Base-by-base conservation (phyloP, 2,113 vertebrate species). In the Ciconia maguari region DNA sequence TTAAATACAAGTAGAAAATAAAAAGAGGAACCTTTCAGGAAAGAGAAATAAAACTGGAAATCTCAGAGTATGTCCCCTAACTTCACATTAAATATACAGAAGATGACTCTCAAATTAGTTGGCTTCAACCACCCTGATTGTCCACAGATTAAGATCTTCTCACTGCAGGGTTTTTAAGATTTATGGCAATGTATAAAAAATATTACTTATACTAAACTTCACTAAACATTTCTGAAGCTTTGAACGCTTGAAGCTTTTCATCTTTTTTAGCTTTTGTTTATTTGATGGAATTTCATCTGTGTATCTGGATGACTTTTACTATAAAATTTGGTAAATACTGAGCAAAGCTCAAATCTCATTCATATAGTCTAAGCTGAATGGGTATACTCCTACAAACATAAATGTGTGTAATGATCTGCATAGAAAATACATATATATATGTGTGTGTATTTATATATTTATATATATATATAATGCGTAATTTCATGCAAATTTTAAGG, bases 141-240 rank as follows among this genome's bases (percentile, higher is more conserved):
- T 69, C 24, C 11, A 48, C 34, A 65, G 12, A 19, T n/a, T 62
- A 32, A 52, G 4, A 54, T 54, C 52, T 83, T 96, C 81, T 91
- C 88, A 96, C 41, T 77, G 42, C 32, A 42, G 48, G 76, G 19
- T 83, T 97, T 93, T 65, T 88, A 90, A 96, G 76, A 96, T 91
- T 97, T 96, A 97, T 95, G 76, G 60, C 49, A 68, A 77, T 85
- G 34, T 61, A 44, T 69, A 83, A 81, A 68, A 80, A 87, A 4
- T 17, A 88, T 89, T 97, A 69, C 65, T 93, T 88, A 85, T 36
- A 15, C 71, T 94, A 81, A 94, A 93, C 54, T 89, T 94, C 64
- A 58, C 30, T 77, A 87, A 79, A 76, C 30, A 48, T 18, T 95
- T 96, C 49, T 68, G 94, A 86, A 93, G 36, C 62, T 90, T 96